Evolutionary conservation across 1,140 invertebrate genomes (phyloP), one percentile per base, ranked within the genome.

Genomic region (Gonatopus flavifemur): DNA sequence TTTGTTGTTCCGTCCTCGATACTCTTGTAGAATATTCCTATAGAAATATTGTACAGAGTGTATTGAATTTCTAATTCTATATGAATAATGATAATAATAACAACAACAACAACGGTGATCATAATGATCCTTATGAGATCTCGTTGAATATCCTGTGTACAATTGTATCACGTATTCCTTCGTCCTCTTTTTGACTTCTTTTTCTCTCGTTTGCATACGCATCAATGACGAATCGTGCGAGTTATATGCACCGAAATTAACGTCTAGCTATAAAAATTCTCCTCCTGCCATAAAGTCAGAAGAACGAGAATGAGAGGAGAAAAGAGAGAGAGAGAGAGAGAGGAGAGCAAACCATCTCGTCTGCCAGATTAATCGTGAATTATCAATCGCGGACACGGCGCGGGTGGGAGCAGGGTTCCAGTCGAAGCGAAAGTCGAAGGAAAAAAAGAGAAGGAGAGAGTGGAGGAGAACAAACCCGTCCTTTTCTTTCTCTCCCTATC

Each of bases 331-430:
- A 20, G 35, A 37, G 9, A 18, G 49, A 30, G 43, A 31, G 37
- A 49, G 43, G n/a, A n/a, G n/a, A n/a, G 33, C 6, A 16, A 9
- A 21, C 21, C 22, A 46, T 42, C 42, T 57, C 37, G 49, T 38
- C 45, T 51, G 45, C 35, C 39, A 57, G 59, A 57, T 62, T 60
- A 62, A 62, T 62, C 59, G 57, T 53, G 57, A 62, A 62, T 60
- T 62, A 62, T 62, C 57, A 62, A 62, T 60, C 49, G 57, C 45
- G 38, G 16, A 59, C 50, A 37, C 9, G 18, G 44, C 15, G 38
- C 19, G 18, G 16, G 38, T 20, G 38, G 20, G 38, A 24, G 22
- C 1, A 37, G 32, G 19, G 28, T 19, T 43, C 52, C 57, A 52
- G 58, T 44, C 51, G 55, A 66, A 52, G 58, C 51, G 52, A 61